Base-by-base conservation (phyloP, 2,888 invertebrate genomes). In the Ornithoptera priamus region DNA sequence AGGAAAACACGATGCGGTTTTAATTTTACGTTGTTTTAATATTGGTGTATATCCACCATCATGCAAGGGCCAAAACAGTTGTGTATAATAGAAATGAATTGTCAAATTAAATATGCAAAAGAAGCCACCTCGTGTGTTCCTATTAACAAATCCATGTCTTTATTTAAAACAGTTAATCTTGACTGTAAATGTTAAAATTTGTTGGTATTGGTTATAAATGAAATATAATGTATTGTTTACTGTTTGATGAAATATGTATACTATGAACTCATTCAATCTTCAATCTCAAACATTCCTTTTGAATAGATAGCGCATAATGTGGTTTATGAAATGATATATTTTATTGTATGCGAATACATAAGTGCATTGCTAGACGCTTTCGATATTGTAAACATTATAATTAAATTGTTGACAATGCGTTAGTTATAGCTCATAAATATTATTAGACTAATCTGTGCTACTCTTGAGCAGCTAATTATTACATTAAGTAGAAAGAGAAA, bases 321-420 rank as follows among this genome's bases (percentile, higher is more conserved):
- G 66, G 62, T 67, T 72, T 74, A 71, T 72, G 73, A 74, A 75
- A 78, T 77, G 64, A 72, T 72, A 73, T 71, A 73, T 68, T 71
- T 70, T 71, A 66, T 65, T 71, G 75, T 71, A 58, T 69, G 69
- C 75, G 74, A 73, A 72, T 75, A 77, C 74, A 75, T 78, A 76
- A 76, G 75, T 81, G 75, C 79, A 78, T 82, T 80, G 78, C 80
- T 81, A 81, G 76, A 77, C 50, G 80, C 77, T 80, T 80, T 82
- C 80, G 80, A 80, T 80, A 81, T 80, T 81, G 79, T 80, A 81
- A 75, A 81, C 77, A 78, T 75, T 79, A 76, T 77, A 73, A 77
- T 78, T 80, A 77, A 81, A 80, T 83, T 81, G 81, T 83, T 84
- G 79, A 78, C 78, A 81, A 77, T 80, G 76, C 80, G 76, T 80